Percentiles rank a stretch among this genome's conserved stretches.
Evolutionary conservation across 2,797 vertebrate genomes (phyloP).

Genomic region (Acrossocheilus wenchowensis): DNA sequence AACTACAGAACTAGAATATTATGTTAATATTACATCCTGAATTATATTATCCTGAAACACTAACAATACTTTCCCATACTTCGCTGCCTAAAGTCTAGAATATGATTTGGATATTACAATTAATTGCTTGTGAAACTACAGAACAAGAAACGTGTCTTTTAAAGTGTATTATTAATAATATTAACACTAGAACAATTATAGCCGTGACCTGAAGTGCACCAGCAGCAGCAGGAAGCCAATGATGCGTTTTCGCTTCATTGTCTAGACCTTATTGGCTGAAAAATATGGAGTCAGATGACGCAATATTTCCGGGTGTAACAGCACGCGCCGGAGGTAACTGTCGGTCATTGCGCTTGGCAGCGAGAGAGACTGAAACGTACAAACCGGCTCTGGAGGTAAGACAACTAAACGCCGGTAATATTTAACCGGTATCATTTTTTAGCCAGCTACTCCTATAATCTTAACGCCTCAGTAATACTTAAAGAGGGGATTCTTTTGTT

Average conservation of each 20-base stretch:
- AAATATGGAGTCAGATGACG: conserved; percentile 86
- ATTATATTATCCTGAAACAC: not conserved
- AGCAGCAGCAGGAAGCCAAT: not conserved
- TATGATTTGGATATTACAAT: not conserved
- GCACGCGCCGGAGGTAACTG: conserved; percentile 75
- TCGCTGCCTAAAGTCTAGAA: not conserved
- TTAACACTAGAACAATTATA: not conserved
- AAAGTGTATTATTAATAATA: not conserved
- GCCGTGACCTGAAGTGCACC: not conserved
- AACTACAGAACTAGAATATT: not conserved
- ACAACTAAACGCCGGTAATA: conserved; percentile 29
- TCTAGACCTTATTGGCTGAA: conserved; percentile 72
- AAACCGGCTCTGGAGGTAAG: conserved; percentile 67
- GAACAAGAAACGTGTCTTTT: not conserved
- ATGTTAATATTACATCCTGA: not conserved
- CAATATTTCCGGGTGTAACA: conserved; percentile 72
- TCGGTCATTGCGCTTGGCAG: conserved; percentile 72
- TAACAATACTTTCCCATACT: not conserved
- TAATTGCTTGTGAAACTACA: not conserved
- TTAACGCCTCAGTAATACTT: conserved; percentile 38
- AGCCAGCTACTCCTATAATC: conserved; percentile 33
- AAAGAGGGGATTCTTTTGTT: not conserved
- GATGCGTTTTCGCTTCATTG: not conserved
- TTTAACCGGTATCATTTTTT: conserved; percentile 57
- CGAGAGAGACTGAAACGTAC: not conserved